These are phyloP conservation scores for Morpho helenor DNA, from an alignment of 2,888 invertebrate species.

Conservation along the genomic window DNA sequence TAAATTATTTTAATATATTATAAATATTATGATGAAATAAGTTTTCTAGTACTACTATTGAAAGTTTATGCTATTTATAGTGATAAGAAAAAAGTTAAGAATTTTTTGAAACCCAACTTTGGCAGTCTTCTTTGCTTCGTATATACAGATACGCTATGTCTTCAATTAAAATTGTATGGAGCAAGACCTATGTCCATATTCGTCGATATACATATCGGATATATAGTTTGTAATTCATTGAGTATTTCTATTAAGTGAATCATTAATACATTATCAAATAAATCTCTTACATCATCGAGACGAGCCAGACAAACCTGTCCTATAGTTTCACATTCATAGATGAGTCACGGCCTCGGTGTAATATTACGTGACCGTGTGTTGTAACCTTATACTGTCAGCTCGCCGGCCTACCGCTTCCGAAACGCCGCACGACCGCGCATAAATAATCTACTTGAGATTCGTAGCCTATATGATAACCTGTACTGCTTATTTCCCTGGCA, in stretches of 20 bases:
- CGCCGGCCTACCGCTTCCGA: conserved; percentile 9
- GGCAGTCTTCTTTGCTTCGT: too few species aligned
- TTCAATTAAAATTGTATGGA: too few species aligned
- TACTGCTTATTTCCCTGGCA: too few species aligned
- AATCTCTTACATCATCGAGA: neutral
- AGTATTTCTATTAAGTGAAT: conserved; percentile 1
- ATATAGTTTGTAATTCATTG: neutral
- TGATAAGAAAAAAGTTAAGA: too few species aligned
- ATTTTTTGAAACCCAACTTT: too few species aligned
- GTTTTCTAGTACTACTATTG: too few species aligned
- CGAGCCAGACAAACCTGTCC: conserved; percentile 16
- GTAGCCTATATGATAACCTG: neutral
- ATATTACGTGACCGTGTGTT: conserved; percentile 20
- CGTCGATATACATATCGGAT: neutral
- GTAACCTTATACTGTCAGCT: conserved; percentile 17
- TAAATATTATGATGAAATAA: too few species aligned
- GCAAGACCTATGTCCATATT: neutral
- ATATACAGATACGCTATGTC: too few species aligned
- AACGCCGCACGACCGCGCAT: conserved; percentile 8
- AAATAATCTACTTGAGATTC: conserved; percentile 6
- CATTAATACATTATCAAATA: neutral
- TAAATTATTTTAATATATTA: too few species aligned
- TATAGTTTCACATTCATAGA: conserved; percentile 4
- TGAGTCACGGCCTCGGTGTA: conserved; percentile 20
- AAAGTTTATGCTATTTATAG: too few species aligned